A percentile compares a stretch with the other conserved stretches of the same genome.
Evolutionary conservation across 2,888 invertebrate genomes (phyloP).

Genomic region (Hesperia comma): DNA sequence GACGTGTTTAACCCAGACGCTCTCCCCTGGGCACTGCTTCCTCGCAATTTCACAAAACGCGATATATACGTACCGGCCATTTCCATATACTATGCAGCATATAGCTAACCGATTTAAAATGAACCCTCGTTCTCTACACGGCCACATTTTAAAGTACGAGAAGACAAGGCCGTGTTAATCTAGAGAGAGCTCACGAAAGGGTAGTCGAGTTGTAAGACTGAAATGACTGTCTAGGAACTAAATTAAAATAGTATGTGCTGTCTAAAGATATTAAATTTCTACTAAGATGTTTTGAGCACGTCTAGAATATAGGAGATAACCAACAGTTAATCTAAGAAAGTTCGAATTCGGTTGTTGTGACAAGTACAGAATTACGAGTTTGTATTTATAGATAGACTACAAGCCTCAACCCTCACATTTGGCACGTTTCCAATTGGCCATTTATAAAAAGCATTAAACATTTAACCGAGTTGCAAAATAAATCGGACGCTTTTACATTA

Average conservation of each 20-base stretch:
- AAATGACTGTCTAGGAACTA: conserved; percentile 71
- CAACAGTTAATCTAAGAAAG: conserved; percentile 35
- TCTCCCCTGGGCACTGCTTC: conserved; percentile 74
- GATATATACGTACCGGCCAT: conserved; percentile 54
- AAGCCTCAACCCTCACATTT: conserved; percentile 42
- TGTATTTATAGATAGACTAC: conserved; percentile 38
- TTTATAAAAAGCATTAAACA: conserved; percentile 40
- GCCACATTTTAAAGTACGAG: conserved; percentile 45
- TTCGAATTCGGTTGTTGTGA: conserved; percentile 38
- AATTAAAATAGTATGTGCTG: conserved; percentile 70
- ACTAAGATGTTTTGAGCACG: conserved; percentile 56
- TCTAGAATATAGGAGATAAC: conserved; percentile 34
- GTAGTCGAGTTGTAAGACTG: conserved; percentile 65
- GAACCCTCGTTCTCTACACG: conserved; percentile 51
- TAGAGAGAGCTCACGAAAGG: conserved; percentile 54
- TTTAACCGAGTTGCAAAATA: conserved; percentile 29
- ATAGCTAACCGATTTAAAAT: conserved; percentile 54
- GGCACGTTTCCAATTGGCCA: conserved; percentile 44
- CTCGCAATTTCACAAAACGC: conserved; percentile 78
- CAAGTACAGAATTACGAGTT: conserved; percentile 32
- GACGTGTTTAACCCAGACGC: conserved; percentile 77
- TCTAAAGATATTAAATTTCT: conserved; percentile 66
- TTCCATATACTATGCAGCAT: conserved; percentile 44
- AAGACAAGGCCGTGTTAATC: conserved; percentile 47
- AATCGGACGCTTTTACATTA: conserved; percentile 30